Evolutionary conservation across 64 coral and sea anemone genomes (phyloP).

Genomic region (Pocillopora damicornis): DNA sequence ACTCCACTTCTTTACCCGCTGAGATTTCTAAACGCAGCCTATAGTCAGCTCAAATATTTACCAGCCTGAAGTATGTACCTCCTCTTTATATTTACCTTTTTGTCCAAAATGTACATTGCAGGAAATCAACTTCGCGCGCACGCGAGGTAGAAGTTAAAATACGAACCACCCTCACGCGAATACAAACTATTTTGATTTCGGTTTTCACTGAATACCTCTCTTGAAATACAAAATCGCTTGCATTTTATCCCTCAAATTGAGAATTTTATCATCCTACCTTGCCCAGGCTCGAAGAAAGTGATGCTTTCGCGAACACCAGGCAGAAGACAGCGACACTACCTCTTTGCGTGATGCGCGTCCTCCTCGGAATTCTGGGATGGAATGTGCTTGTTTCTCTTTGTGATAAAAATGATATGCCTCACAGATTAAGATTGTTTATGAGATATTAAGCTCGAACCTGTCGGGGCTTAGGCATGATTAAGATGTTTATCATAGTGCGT

Average conservation of each 20-base stretch:
- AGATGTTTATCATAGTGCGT: background rate
- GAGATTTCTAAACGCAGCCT: background rate
- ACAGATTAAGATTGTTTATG: background rate
- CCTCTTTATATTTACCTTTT: background rate
- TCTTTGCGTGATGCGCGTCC: conserved; percentile 11
- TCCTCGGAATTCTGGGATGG: conserved; percentile 23
- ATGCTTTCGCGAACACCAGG: background rate
- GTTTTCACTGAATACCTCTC: background rate
- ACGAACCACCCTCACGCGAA: background rate
- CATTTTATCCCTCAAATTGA: background rate
- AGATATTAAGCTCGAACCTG: background rate
- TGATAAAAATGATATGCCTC: background rate
- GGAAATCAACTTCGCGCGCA: conserved; percentile 3
- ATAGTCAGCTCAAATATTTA: conserved; percentile 31
- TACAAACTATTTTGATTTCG: background rate
- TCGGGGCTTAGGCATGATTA: background rate
- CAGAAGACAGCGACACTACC: background rate
- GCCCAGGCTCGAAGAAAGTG: background rate
- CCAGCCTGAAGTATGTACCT: background rate
- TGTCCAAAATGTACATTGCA: background rate
- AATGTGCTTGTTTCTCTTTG: background rate
- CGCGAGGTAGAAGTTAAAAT: conserved; percentile 2
- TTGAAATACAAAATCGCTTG: background rate
- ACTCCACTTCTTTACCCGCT: conserved; percentile 15
- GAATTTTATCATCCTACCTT: conserved; percentile 1